These are phyloP conservation scores for Falco novaeseelandiae DNA, from an alignment of 2,797 vertebrate species.

Conservation along the genomic window DNA sequence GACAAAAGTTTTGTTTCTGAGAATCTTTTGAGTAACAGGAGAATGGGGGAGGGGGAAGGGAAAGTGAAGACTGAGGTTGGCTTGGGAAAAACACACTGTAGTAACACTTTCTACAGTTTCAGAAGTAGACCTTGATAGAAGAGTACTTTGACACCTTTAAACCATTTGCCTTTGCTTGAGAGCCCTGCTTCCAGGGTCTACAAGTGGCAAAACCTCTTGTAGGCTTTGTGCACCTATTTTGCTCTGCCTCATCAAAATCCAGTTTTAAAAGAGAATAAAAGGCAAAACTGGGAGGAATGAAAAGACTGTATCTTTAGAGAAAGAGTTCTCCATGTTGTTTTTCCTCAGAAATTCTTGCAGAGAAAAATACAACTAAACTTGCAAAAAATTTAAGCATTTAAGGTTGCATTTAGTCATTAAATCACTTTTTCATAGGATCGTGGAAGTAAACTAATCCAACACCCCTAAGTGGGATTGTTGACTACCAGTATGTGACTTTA, in stretches of 20 bases:
- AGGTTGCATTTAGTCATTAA: neutral
- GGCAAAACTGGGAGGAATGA: neutral
- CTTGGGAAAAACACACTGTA: neutral
- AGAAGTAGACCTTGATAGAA: neutral
- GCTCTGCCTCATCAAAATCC: neutral
- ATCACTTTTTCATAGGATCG: neutral
- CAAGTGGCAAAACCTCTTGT: neutral
- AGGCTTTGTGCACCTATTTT: neutral
- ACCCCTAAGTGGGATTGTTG: neutral
- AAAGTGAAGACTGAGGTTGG: neutral
- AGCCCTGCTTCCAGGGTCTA: neutral
- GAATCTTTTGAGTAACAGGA: neutral
- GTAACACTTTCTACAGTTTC: neutral
- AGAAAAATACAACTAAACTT: neutral
- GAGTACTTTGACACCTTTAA: neutral
- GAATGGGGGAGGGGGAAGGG: neutral
- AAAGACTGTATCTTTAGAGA: neutral
- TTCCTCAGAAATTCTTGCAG: neutral
- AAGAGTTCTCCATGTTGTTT: neutral
- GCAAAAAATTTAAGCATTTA: neutral
- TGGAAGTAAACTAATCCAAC: neutral
- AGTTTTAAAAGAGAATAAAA: neutral
- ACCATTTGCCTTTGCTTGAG: neutral
- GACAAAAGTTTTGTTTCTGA: neutral
- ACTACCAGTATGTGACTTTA: neutral